Evolutionary conservation across 2,113 vertebrate species (phyloP), one percentile per base, ranked within the genome.

Genomic region (Tautogolabrus adspersus): DNA sequence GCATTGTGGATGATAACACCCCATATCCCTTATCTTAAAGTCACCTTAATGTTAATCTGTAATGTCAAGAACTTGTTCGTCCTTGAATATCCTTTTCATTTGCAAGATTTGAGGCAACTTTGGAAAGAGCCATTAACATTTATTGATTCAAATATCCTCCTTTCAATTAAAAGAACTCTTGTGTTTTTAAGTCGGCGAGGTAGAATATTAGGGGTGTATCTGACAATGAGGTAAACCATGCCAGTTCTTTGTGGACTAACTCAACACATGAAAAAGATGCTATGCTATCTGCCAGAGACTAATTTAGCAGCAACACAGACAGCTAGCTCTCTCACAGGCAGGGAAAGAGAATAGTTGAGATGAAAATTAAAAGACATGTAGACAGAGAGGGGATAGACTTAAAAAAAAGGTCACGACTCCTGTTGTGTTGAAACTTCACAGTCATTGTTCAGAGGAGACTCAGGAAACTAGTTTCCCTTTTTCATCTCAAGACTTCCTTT

Each of bases 361-460:
- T 23, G 47, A 67, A 65, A 49, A 88, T 67, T 56, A 26, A 81
- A 75, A 68, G 22, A 67, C 21, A 5, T 16, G 46, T 22, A 23
- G 55, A 57, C 8, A 10, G 65, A 76, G 69, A 75, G 66, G 34
- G 30, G 10, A 44, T 44, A 30, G 47, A 66, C 62, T 66, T 77
- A 26, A 67, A n/a, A n/a, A 72, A 75, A 84, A 78, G 72, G 78
- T 84, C 77, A 75, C 38, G 22, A 10, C 66, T 83, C 70, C 72
- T 19, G 76, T 78, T 67, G 80, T 65, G 69, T 49, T 76, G 40
- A 80, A 82, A 80, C 72, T 78, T 82, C 75, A 77, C 40, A 74
- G 60, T 11, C 34, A 30, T 44, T 76, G 38, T 69, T 88, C 64
- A 62, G n/a, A 64, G 34, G 60, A 72, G 54, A 76, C 61, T 52